Base-by-base conservation (phyloP, 1,140 invertebrate species). In the Drosophila willistoni region DNA sequence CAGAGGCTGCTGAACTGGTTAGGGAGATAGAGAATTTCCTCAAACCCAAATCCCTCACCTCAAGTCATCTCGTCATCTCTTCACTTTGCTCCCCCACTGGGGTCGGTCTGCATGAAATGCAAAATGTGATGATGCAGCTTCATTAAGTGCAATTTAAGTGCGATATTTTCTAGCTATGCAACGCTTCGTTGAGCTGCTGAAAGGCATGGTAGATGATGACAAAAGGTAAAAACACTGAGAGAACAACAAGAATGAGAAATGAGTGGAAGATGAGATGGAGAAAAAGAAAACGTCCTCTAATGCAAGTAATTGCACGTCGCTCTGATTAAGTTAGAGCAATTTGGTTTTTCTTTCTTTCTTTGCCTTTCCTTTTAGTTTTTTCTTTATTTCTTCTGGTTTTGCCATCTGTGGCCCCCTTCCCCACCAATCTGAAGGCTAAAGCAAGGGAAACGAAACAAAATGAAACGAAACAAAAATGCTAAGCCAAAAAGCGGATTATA, bases 111-210 rank as follows among this genome's bases (percentile, higher is more conserved):
- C 55, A 65, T 82, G 71, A 83, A 87, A 86, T 86, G 82, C 82
- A 86, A 87, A 86, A 86, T 86, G 79, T 86, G 82, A 86, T 86
- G 83, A 86, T 86, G 82, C 82, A 87, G 82, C 82, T 86, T 86
- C 82, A 87, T 86, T 86, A 86, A 86, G 82, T 82, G 83, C 82
- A 85, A 82, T 85, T 85, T 87, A 86, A 85, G 83, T 82, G 76
- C 83, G 77, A 87, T 87, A 82, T 86, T 86, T 73, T 66, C 81
- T 79, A 59, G 63, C 73, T 73, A 65, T 77, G 59, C 42, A 55
- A 39, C 61, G 29, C 33, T 62, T 69, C 68, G 73, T 42, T 71
- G 69, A 77, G 83, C 69, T 86, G 82, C 42, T 83, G 82, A 85
- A 87, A 87, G 82, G 79, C 83, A 68, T 47, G 47, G 71, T 68